Conservation (phyloP, 1,140 invertebrate genomes). For the Cherax quadricarinatus region DNA sequence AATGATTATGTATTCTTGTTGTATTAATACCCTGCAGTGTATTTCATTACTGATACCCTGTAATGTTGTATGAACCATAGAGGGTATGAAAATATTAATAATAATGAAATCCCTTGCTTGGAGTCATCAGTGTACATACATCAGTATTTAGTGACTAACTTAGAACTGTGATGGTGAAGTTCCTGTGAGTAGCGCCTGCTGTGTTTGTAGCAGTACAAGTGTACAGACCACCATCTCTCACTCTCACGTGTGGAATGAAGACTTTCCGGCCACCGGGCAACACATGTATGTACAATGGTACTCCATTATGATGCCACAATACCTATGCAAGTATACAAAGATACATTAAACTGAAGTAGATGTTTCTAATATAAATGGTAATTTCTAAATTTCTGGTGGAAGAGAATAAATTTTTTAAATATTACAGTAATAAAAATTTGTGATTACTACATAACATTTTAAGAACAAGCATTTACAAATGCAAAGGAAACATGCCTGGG, state of each 20-base stretch:
- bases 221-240: conserved; percentile 69
- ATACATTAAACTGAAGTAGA: too few species aligned
- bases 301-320: conserved; percentile 47
- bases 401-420: too few species aligned
- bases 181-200: conserved; percentile 71
- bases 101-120: too few species aligned
- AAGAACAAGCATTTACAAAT: neutral
- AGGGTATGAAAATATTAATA: too few species aligned
- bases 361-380: too few species aligned
- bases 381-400: too few species aligned
- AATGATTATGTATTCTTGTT: too few species aligned
- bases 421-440: neutral
- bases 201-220: conserved; percentile 73
- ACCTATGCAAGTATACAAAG: conserved; percentile 14
- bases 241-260: conserved; percentile 3
- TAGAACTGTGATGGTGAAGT: conserved; percentile 69
- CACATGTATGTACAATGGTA: conserved; percentile 22
- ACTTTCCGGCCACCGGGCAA: conserved; percentile 20
- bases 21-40: too few species aligned
- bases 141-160: conserved; percentile 42
- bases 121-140: too few species aligned
- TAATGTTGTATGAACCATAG: too few species aligned
- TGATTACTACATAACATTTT: neutral
- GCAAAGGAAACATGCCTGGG: conserved; percentile 59
- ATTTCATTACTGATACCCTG: too few species aligned